Evolutionary conservation across 1,140 invertebrate genomes (phyloP).

Genomic region (Halotydeus destructor): DNA sequence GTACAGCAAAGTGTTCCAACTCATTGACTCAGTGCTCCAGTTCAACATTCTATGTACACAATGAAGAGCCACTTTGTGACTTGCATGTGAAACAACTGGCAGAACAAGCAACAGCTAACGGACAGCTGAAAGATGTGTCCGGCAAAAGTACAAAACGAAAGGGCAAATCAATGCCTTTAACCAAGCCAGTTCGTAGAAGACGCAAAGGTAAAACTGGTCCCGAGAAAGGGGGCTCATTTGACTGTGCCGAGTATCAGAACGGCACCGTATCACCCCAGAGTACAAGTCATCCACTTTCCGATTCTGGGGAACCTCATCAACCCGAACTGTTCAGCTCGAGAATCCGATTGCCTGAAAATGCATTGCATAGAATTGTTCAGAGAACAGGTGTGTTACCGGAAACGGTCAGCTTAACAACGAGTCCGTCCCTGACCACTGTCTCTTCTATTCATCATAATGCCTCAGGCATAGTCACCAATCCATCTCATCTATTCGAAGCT

Average conservation of each 20-base stretch:
- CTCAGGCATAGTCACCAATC: too few species aligned
- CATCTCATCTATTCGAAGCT: too few species aligned
- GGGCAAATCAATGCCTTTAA: not conserved
- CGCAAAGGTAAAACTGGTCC: not conserved
- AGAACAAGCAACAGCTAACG: not conserved
- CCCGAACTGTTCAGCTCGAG: not conserved
- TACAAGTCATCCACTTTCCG: slow-evolving; percentile 1
- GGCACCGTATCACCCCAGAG: not conserved
- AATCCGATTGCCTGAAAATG: not conserved
- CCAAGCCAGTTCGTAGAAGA: not conserved
- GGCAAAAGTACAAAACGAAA: not conserved
- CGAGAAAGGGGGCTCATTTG: not conserved
- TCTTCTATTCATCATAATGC: too few species aligned
- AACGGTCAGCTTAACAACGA: too few species aligned
- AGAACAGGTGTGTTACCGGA: too few species aligned
- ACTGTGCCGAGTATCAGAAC: not conserved
- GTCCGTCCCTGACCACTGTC: too few species aligned
- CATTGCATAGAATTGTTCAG: too few species aligned
- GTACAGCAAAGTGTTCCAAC: slow-evolving; percentile 66
- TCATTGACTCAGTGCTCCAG: slow-evolving; percentile 58
- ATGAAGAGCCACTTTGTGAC: slow-evolving; percentile 57
- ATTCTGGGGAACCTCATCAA: not conserved
- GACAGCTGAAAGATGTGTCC: not conserved
- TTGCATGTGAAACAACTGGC: slow-evolving; percentile 50
- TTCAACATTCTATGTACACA: slow-evolving; percentile 61